Conservation (phyloP, 2,797 vertebrate species). For the Spinibarbus caldwelli region DNA sequence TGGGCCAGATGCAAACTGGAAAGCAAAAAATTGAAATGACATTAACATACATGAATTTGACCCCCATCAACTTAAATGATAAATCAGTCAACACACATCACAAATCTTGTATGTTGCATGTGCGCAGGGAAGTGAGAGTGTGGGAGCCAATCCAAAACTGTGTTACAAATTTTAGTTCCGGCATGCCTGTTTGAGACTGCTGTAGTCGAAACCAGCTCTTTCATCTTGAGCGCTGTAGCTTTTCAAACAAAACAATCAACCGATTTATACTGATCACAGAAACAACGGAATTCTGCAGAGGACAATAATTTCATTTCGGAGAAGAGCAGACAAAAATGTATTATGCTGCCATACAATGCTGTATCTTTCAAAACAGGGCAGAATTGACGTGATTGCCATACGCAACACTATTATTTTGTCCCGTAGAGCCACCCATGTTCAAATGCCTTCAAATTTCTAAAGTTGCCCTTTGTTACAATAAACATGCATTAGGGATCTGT, state of each 20-base stretch:
- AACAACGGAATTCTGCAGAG: neutral
- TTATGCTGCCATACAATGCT: neutral
- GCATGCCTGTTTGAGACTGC: slow-evolving; percentile 63
- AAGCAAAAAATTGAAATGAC: slow-evolving; percentile 46
- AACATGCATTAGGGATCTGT: neutral
- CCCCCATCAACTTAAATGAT: slow-evolving; percentile 37
- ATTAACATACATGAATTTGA: slow-evolving; percentile 57
- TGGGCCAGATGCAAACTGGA: slow-evolving; percentile 53
- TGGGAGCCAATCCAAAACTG: slow-evolving; percentile 71
- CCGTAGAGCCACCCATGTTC: neutral
- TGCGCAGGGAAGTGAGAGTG: slow-evolving; percentile 39
- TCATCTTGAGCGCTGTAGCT: slow-evolving; percentile 69
- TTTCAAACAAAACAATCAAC: slow-evolving; percentile 15
- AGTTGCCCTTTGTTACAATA: neutral
- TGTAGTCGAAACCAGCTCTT: slow-evolving; percentile 86
- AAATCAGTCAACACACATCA: slow-evolving; percentile 72
- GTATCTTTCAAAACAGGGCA: slow-evolving; percentile 6
- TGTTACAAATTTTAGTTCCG: slow-evolving; percentile 53
- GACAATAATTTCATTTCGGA: neutral
- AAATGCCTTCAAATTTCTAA: neutral
- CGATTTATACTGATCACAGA: slow-evolving; percentile 2
- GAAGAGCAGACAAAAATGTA: neutral
- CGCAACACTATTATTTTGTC: neutral
- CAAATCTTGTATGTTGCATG: slow-evolving; percentile 74
- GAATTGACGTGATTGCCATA: neutral